These are phyloP conservation scores for Trichonephila inaurata DNA, from an alignment of 1,140 invertebrate genomes.

Conservation along the genomic window DNA sequence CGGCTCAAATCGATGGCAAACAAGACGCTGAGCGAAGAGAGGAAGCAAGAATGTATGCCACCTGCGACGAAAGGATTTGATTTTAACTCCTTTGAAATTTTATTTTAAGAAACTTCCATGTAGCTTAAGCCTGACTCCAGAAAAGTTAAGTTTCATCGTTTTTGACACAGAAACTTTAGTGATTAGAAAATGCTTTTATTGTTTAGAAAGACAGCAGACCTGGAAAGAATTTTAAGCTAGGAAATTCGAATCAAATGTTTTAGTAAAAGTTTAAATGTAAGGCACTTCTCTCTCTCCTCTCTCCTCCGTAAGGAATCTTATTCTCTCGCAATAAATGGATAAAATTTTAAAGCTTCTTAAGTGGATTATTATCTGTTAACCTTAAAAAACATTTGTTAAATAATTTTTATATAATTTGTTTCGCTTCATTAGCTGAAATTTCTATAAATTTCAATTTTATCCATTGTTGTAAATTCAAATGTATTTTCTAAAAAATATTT, in stretches of 20 bases:
- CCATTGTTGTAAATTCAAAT: too few species aligned
- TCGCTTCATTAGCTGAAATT: too few species aligned
- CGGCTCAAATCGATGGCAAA: conserved; percentile 19
- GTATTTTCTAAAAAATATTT: too few species aligned
- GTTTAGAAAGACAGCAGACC: not conserved
- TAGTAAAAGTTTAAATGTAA: not conserved
- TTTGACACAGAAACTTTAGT: not conserved
- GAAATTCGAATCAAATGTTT: not conserved
- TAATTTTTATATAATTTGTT: too few species aligned
- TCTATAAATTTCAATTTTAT: too few species aligned
- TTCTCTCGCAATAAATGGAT: too few species aligned
- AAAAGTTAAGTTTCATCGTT: not conserved
- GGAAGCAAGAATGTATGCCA: not conserved
- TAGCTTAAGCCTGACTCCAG: not conserved
- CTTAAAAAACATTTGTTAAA: too few species aligned
- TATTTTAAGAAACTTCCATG: conserved; percentile 11
- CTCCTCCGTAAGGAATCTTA: not conserved
- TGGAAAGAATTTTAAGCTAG: not conserved
- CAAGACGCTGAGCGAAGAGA: not conserved
- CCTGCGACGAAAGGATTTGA: not conserved
- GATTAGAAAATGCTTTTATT: not conserved
- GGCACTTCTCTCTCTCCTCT: too few species aligned
- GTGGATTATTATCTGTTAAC: too few species aligned
- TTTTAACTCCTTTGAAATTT: not conserved
- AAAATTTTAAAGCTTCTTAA: too few species aligned